These are phyloP conservation scores for Megaleporinus macrocephalus DNA, from an alignment of 2,113 vertebrate species.

Conservation along the genomic window DNA sequence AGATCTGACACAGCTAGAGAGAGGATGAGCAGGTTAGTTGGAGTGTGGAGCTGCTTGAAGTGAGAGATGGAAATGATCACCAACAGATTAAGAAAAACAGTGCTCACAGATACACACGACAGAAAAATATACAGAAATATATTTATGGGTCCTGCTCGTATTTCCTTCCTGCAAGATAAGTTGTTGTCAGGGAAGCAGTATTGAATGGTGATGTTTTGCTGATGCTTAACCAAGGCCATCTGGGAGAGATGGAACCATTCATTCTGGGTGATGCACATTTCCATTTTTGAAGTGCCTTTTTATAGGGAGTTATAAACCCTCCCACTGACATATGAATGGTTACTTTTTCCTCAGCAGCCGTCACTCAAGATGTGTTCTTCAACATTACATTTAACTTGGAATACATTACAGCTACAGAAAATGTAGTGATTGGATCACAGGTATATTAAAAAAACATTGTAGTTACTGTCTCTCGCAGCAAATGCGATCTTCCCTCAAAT, in stretches of 20 bases:
- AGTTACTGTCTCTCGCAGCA: too few relatives aligned
- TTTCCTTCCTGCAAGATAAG: background rate
- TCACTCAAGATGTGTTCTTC: background rate
- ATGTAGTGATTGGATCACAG: too few relatives aligned
- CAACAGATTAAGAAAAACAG: conserved; percentile 51
- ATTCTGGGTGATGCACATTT: background rate
- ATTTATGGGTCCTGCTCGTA: background rate
- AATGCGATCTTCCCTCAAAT: too few relatives aligned
- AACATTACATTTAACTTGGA: background rate
- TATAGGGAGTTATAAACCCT: too few relatives aligned
- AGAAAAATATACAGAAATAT: conserved; percentile 2
- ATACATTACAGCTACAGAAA: background rate
- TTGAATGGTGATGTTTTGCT: background rate
- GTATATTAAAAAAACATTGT: too few relatives aligned
- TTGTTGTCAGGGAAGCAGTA: conserved; percentile 14
- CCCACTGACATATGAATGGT: background rate
- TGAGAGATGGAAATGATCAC: conserved; percentile 61
- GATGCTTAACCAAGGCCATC: background rate
- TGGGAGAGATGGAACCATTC: background rate
- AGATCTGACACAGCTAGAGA: conserved; percentile 72
- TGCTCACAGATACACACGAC: background rate
- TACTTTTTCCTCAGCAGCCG: background rate
- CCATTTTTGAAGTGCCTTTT: too few relatives aligned
- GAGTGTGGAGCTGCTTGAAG: conserved; percentile 75
- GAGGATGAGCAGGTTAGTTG: conserved; percentile 72